Evolutionary conservation across 2,797 vertebrate species (phyloP), one percentile per base, ranked within the genome.

Genomic region (Scarus forsteni): DNA sequence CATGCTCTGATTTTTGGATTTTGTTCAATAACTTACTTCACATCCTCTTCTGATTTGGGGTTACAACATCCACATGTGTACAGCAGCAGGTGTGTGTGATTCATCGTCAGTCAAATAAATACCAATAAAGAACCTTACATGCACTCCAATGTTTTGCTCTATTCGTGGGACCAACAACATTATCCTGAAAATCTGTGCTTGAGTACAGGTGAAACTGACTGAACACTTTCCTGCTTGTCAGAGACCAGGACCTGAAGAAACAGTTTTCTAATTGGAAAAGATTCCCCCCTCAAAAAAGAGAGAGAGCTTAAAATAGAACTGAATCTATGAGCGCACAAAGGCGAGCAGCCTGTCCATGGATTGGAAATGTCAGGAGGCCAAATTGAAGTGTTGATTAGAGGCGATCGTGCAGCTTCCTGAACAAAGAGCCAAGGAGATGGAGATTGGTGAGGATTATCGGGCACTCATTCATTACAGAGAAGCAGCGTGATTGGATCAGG

Each of bases 331-430:
- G 51, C 16, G 45, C 52, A 64, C 81, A 88, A 81, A 88, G 73
- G 75, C 85, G 50, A 58, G 51, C 11, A 9, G 74, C 7, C 55
- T 50, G 70, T 69, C 35, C 6, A 77, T 77, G 62, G 79, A 85
- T 70, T 76, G 77, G 70, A 38, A 52, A 86, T 79, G 81, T 81
- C 85, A 79, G 58, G 18, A 76, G 78, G 79, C 70, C 84, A 85
- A 83, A 89, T 75, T 68, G 73, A 88, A 81, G 80, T 40, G 77
- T 79, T 91, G 86, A 90, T 90, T 86, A 77, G 79, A 78, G 78
- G 73, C 54, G 48, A 65, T 70, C 59, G 60, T 46, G 70, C 66
- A 61, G 76, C 66, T 79, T 74, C 66, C 76, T 55, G 66, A 77
- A 80, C 81, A 90, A 85, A 88, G 76, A 84, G 49, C 2, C 35